Base-by-base conservation (phyloP, 2,888 invertebrate species). In the Rhingia rostrata region DNA sequence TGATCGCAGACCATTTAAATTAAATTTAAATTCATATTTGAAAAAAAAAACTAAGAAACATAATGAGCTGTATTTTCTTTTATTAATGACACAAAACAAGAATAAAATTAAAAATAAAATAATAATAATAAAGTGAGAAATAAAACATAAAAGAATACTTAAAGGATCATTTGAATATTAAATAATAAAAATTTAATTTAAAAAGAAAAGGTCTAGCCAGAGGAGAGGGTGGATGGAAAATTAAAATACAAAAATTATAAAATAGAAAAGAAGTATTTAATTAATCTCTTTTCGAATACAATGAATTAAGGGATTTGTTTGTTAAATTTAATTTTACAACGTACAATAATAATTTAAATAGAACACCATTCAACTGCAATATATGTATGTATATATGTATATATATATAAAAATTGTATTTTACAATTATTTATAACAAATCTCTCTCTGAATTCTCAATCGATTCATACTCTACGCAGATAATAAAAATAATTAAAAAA, bases 31-130 rank as follows among this genome's bases (percentile, higher is more conserved):
- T 3, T 30, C 9, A 10, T 4, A 58, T 61, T 61, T n/a, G 49
- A 49, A 60, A 58, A 30, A 32, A 58, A 78, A 51, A 72, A 10
- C 41, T 33, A 14, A 22, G 30, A 66, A 75, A 66, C 37, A 66
- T 63, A 61, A 73, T 82, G 77, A 82, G 78, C 84, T 80, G 74
- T 73, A 69, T 78, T 86, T 80, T 64, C 66, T 75, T 74, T 86
- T 79, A 77, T 86, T 82, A 74, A 80, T 69, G 77, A 79, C 82
- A 86, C 80, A 73, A 84, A 72, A 74, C 43, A 63, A 70, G 58
- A 86, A 79, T 61, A 79, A 45, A 73, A 86, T 69, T 73, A 66
- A 49, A 66, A 49, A 35, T 53, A 63, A 73, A 63, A 70, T 64
- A 77, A 70, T 72, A 60, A 67, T 41, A 79, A 80, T 64, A 63